Conservation (phyloP, 2,113 vertebrate species). For the Garra rufa region DNA sequence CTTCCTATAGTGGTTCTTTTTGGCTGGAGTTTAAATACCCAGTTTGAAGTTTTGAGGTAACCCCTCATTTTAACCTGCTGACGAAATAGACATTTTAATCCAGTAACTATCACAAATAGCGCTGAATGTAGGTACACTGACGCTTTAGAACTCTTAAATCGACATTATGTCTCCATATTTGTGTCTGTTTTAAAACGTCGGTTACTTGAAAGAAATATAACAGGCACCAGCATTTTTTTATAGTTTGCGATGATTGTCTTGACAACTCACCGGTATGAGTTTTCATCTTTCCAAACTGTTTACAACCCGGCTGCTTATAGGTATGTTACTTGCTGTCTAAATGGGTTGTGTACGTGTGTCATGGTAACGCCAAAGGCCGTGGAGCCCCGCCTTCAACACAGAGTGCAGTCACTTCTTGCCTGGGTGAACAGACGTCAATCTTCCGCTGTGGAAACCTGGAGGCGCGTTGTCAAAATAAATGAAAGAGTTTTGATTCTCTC, state of each 20-base stretch:
- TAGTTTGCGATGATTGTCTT: neutral
- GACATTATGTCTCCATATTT: neutral
- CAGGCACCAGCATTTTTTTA: neutral
- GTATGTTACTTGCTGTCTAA: neutral
- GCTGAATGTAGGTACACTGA: neutral
- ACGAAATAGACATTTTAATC: neutral
- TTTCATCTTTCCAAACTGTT: neutral
- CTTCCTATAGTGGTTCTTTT: constrained; percentile 73
- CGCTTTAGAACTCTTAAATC: neutral
- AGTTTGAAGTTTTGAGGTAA: constrained; percentile 72
- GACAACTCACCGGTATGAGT: neutral
- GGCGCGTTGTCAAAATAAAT: neutral
- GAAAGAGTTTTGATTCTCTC: neutral
- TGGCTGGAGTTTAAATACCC: constrained; percentile 72
- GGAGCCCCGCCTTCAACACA: constrained; percentile 35
- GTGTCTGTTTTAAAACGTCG: neutral
- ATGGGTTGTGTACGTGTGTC: constrained; percentile 43
- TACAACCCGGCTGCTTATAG: neutral
- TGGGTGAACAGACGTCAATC: neutral
- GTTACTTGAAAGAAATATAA: neutral
- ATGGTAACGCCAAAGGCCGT: constrained; percentile 33
- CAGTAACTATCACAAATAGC: neutral
- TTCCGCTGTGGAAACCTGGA: neutral
- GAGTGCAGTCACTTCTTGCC: too few relatives aligned
- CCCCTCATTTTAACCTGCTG: constrained; percentile 71